A percentile compares a stretch with the other conserved stretches of the same genome.
Evolutionary conservation across 2,797 vertebrate genomes (phyloP).

Genomic region (Oreonectes daqikongensis): DNA sequence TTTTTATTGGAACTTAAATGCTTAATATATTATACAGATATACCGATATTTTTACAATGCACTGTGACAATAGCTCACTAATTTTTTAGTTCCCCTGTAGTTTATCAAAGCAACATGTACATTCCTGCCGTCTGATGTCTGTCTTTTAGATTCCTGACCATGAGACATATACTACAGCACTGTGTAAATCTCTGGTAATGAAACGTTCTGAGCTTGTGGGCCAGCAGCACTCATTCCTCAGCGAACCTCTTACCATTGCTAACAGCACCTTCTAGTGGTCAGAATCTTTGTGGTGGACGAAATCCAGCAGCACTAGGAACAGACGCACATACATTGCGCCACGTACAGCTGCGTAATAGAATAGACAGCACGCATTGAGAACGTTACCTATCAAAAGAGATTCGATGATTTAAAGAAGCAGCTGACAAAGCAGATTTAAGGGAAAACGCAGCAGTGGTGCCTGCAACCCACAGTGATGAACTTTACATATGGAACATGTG

Average conservation of each 20-base stretch:
- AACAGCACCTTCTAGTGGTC: constrained; percentile 79
- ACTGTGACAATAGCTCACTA: not conserved
- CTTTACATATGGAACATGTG: constrained; percentile 63
- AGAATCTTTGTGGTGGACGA: not conserved
- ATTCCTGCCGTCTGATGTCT: constrained; percentile 15
- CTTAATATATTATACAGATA: not conserved
- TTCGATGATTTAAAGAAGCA: not conserved
- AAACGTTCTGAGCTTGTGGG: constrained; percentile 22
- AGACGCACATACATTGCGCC: not conserved
- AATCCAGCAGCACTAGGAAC: not conserved
- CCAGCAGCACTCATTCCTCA: constrained; percentile 9
- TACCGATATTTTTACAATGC: not conserved
- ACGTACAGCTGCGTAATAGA: constrained; percentile 38
- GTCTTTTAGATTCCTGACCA: not conserved
- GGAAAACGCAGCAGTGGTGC: constrained; percentile 54
- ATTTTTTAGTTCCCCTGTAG: not conserved
- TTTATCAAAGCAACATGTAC: constrained; percentile 6
- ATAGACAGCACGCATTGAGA: constrained; percentile 35
- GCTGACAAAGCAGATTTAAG: constrained; percentile 22
- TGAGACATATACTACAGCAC: constrained; percentile 25
- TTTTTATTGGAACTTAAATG: not conserved
- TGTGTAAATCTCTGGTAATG: constrained; percentile 21
- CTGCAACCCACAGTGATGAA: constrained; percentile 60
- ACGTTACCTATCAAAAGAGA: constrained; percentile 28
- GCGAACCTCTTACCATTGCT: constrained; percentile 65